These are phyloP conservation scores for Conopomorpha cramerella DNA, from an alignment of 1,140 invertebrate genomes.

Conservation along the genomic window DNA sequence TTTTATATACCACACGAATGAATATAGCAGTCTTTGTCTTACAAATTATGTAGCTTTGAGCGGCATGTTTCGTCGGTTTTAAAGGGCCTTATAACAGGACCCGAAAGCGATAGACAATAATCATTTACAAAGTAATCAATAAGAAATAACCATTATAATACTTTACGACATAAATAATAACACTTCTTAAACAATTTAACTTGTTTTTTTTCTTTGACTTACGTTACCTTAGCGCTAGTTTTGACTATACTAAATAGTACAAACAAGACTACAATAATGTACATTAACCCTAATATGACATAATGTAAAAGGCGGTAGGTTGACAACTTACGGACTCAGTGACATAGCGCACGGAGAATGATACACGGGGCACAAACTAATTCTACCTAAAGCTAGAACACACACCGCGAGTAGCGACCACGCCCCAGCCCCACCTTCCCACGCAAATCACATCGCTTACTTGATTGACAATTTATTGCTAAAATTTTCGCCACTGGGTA, in stretches of 20 bases:
- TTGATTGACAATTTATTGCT: no score
- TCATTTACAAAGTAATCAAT: constrained; percentile 59
- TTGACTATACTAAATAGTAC: constrained; percentile 58
- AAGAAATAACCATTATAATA: constrained; percentile 62
- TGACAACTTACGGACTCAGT: constrained; percentile 53
- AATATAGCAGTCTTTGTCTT: no score
- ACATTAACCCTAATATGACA: constrained; percentile 52
- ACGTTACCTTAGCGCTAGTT: constrained; percentile 53
- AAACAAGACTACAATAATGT: constrained; percentile 55
- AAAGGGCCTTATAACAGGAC: constrained; percentile 16
- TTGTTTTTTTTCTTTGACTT: constrained; percentile 59
- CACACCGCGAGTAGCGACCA: no score
- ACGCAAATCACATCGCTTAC: no score
- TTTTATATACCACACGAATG: no score
- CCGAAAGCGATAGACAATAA: constrained; percentile 23
- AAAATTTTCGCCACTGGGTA: no score
- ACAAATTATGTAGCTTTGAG: no score
- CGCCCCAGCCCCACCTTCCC: no score
- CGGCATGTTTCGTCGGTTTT: constrained; percentile 40
- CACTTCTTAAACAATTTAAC: constrained; percentile 60
- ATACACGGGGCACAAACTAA: no score
- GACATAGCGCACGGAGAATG: constrained; percentile 37
- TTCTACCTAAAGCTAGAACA: no score
- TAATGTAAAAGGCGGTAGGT: constrained; percentile 57
- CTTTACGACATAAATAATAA: constrained; percentile 61